Evolutionary conservation across 2,888 invertebrate species (phyloP).

Genomic region (Noctuana brunneofusca): DNA sequence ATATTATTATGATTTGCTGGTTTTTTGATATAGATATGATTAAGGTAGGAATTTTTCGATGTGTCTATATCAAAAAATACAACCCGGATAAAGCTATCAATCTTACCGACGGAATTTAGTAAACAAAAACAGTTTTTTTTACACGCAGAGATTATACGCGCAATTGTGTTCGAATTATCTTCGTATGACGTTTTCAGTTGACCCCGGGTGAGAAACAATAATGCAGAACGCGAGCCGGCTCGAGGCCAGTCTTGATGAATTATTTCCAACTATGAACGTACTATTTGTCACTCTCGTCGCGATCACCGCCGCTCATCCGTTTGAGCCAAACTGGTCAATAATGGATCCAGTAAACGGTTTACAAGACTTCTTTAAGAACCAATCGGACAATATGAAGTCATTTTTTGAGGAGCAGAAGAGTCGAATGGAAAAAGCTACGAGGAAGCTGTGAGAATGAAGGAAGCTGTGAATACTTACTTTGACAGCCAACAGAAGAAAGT

Average conservation of each 20-base stretch:
- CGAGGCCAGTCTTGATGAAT: slow-evolving; percentile 44
- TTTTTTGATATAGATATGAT: neutral
- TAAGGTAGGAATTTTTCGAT: no score
- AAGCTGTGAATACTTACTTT: slow-evolving; percentile 57
- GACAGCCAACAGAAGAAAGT: slow-evolving; percentile 59
- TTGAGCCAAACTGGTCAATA: slow-evolving; percentile 23
- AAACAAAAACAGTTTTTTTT: slow-evolving; percentile 19
- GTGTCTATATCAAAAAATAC: neutral
- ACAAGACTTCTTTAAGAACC: slow-evolving; percentile 40
- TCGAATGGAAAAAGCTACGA: slow-evolving; percentile 48
- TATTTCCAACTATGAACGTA: slow-evolving; percentile 46
- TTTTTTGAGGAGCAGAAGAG: slow-evolving; percentile 50
- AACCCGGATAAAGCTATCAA: neutral
- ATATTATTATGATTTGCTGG: neutral
- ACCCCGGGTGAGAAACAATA: slow-evolving; percentile 52
- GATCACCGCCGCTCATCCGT: slow-evolving; percentile 35
- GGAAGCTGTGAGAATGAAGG: slow-evolving; percentile 51
- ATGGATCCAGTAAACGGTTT: slow-evolving; percentile 32
- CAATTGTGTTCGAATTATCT: slow-evolving; percentile 14
- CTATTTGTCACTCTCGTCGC: slow-evolving; percentile 36
- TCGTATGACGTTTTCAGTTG: slow-evolving; percentile 48
- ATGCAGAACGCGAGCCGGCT: slow-evolving; percentile 40
- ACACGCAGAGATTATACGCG: slow-evolving; percentile 7
- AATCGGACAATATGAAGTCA: slow-evolving; percentile 49
- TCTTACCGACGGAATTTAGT: neutral